These are phyloP conservation scores for Hipparchia semele DNA, from an alignment of 2,888 invertebrate genomes.

Conservation along the genomic window DNA sequence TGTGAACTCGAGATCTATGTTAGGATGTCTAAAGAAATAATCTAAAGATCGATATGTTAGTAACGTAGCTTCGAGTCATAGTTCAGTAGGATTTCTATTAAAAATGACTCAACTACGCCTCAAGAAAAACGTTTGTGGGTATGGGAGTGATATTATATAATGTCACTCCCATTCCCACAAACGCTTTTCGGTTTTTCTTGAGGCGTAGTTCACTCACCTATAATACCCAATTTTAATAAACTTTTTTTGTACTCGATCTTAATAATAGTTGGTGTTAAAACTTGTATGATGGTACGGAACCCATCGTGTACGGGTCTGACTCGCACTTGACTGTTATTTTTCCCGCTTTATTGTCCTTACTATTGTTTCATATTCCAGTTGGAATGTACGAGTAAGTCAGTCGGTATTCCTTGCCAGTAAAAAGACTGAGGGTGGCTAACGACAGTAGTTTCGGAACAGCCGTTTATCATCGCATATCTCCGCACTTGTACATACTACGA, in stretches of 20 bases:
- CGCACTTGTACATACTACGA: constrained; percentile 49
- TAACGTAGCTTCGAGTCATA: background rate
- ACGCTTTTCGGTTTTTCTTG: too few relatives aligned
- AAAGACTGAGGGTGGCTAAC: constrained; percentile 56
- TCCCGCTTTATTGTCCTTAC: constrained; percentile 12
- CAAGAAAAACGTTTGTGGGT: too few relatives aligned
- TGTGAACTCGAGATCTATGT: background rate
- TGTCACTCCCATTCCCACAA: too few relatives aligned
- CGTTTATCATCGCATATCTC: constrained; percentile 68
- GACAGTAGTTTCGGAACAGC: constrained; percentile 70
- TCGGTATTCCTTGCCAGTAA: constrained; percentile 33
- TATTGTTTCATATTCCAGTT: constrained; percentile 13
- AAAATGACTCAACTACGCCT: background rate
- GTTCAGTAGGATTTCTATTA: too few relatives aligned
- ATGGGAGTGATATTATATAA: too few relatives aligned
- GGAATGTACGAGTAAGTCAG: constrained; percentile 17
- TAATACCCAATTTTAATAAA: too few relatives aligned
- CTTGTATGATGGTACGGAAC: too few relatives aligned
- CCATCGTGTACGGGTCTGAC: too few relatives aligned
- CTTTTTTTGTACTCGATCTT: too few relatives aligned
- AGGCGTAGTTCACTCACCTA: too few relatives aligned
- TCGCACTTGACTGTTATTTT: background rate
- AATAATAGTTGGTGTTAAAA: too few relatives aligned
- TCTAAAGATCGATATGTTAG: too few relatives aligned
- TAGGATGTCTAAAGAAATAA: background rate